Conservation (phyloP, 2,113 vertebrate species). For the Notechis scutatus region DNA sequence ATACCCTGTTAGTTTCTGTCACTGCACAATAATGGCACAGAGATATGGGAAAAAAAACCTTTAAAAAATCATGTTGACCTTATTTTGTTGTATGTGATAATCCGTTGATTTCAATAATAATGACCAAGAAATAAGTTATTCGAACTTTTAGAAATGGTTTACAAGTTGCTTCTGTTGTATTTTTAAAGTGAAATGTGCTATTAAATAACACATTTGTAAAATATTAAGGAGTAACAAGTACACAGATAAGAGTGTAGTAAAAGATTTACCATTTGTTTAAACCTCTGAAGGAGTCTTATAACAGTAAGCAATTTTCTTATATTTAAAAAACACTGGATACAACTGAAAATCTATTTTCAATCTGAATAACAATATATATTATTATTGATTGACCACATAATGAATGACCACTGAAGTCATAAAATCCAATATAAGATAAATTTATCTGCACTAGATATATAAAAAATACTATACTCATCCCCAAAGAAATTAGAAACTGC, state of each 20-base stretch:
- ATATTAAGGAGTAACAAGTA: background rate
- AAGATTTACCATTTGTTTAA: slow-evolving; percentile 20
- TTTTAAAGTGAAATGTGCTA: background rate
- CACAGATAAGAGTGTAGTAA: background rate
- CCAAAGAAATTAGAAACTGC: slow-evolving; percentile 82
- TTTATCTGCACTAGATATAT: slow-evolving; percentile 50
- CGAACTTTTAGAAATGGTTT: background rate
- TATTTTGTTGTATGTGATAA: background rate
- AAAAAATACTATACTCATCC: slow-evolving; percentile 77
- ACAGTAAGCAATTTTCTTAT: slow-evolving; percentile 25
- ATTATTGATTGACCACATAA: slow-evolving; percentile 25
- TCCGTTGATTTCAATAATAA: background rate
- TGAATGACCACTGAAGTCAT: slow-evolving; percentile 54
- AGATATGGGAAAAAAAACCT: background rate
- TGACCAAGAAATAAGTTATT: background rate
- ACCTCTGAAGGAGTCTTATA: background rate
- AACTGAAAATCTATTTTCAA: slow-evolving; percentile 38
- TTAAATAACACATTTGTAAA: background rate
- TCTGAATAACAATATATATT: slow-evolving; percentile 47
- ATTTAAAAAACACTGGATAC: slow-evolving; percentile 20
- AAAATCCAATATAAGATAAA: slow-evolving; percentile 50
- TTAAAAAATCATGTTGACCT: slow-evolving; percentile 2
- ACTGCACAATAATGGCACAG: slow-evolving; percentile 20
- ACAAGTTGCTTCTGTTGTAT: background rate
- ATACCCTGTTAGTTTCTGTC: slow-evolving; percentile 35